These are phyloP conservation scores for Dolichallabes microphthalmus DNA, from an alignment of 2,113 vertebrate species.

Conservation along the genomic window DNA sequence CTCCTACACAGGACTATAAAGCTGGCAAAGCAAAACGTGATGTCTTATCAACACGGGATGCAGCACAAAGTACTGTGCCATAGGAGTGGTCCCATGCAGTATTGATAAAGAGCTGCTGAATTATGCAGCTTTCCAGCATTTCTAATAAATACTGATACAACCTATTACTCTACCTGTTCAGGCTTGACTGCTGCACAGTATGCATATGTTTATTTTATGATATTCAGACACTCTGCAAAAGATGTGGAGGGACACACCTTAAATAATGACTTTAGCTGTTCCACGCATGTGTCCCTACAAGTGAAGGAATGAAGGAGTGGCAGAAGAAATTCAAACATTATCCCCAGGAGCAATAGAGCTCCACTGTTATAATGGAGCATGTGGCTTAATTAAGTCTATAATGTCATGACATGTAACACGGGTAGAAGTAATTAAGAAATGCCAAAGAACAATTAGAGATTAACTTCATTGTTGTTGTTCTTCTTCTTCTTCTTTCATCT, in stretches of 20 bases:
- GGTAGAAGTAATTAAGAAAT: neutral
- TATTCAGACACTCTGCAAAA: conserved; percentile 57
- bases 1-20: neutral
- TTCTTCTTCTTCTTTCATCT: too few relatives aligned
- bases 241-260: conserved; percentile 67
- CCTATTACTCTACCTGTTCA: conserved; percentile 55
- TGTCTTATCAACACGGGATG: neutral
- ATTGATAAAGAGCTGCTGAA: neutral
- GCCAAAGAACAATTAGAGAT: neutral
- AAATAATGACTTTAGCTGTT: conserved; percentile 50
- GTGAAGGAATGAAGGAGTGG: conserved; percentile 72
- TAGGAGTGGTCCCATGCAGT: neutral
- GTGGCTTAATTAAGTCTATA: conserved; percentile 1
- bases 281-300: conserved; percentile 64
- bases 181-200: conserved; percentile 58
- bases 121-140: neutral
- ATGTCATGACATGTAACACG: neutral
- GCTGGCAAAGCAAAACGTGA: neutral
- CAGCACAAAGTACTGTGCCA: neutral
- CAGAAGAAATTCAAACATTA: conserved; percentile 47
- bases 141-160: conserved; percentile 10
- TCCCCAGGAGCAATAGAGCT: conserved; percentile 32
- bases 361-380: neutral
- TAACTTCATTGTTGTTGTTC: too few relatives aligned
- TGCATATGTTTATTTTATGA: conserved; percentile 49